Evolutionary conservation across 1,140 invertebrate genomes (phyloP).

Genomic region (Dreissena rostriformis): DNA sequence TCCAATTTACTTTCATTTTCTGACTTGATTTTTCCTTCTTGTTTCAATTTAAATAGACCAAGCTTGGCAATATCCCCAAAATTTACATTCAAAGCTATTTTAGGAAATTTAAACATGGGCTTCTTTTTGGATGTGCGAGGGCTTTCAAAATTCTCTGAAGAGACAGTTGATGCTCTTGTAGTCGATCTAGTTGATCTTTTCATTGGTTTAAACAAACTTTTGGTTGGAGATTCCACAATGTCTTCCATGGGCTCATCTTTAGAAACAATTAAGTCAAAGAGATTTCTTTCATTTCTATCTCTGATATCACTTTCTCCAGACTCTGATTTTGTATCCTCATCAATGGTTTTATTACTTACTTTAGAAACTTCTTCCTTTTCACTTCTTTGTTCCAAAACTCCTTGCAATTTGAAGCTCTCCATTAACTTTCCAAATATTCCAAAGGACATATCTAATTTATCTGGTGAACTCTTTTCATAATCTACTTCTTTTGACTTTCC

Average conservation of each 20-base stretch:
- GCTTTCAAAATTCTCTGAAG: background rate
- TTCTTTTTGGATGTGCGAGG: constrained; percentile 13
- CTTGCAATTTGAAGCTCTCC: too few relatives aligned
- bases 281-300: constrained; percentile 33
- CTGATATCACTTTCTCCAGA: background rate
- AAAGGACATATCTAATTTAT: background rate
- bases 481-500: too few relatives aligned
- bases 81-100: constrained; percentile 30
- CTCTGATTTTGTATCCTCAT: background rate
- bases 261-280: constrained; percentile 48
- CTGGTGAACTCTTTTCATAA: too few relatives aligned
- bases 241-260: background rate
- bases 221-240: background rate
- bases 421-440: background rate
- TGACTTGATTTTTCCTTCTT: constrained; percentile 14
- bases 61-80: constrained; percentile 54
- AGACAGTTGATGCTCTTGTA: background rate
- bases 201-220: constrained; percentile 2
- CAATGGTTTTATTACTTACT: background rate
- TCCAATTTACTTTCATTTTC: background rate
- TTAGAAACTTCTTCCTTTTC: background rate
- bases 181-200: background rate
- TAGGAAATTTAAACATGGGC: constrained; percentile 55
- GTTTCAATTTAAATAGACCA: constrained; percentile 44
- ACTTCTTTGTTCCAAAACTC: too few relatives aligned